Conservation (phyloP, 2,888 invertebrate species). For the Lomographa bimaculata region DNA sequence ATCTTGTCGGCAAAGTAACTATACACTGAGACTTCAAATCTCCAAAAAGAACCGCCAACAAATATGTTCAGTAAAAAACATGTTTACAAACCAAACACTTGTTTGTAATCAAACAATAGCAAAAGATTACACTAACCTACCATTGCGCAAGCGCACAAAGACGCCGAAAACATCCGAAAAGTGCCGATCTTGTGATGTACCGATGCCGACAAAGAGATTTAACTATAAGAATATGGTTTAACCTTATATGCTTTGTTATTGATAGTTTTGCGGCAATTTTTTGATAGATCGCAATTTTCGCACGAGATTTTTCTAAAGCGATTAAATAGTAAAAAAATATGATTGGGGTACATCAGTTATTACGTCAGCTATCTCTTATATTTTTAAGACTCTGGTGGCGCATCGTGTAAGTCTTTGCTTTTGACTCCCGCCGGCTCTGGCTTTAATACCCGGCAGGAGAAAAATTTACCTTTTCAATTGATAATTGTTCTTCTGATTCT, state of each 20-base stretch:
- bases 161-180: constrained; percentile 44
- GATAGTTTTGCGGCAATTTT: constrained; percentile 41
- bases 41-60: constrained; percentile 1
- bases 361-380: too few relatives aligned
- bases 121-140: constrained; percentile 53
- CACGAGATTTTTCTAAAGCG: constrained; percentile 6
- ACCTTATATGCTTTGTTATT: constrained; percentile 40
- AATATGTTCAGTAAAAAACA: constrained; percentile 30
- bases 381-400: too few relatives aligned
- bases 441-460: too few relatives aligned
- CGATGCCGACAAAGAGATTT: constrained; percentile 42
- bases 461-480: too few relatives aligned
- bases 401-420: too few relatives aligned
- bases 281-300: constrained; percentile 6
- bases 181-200: constrained; percentile 14
- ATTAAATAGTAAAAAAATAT: too few relatives aligned
- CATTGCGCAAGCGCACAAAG: constrained; percentile 58
- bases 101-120: constrained; percentile 52
- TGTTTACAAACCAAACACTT: constrained; percentile 59
- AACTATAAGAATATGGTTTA: too few relatives aligned
- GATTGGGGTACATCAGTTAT: too few relatives aligned
- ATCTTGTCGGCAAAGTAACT: too few relatives aligned
- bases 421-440: too few relatives aligned
- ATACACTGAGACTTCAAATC: too few relatives aligned
- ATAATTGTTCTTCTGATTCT: too few relatives aligned